These are phyloP conservation scores for Corythucha ciliata DNA, from an alignment of 2,888 invertebrate species.

Conservation along the genomic window DNA sequence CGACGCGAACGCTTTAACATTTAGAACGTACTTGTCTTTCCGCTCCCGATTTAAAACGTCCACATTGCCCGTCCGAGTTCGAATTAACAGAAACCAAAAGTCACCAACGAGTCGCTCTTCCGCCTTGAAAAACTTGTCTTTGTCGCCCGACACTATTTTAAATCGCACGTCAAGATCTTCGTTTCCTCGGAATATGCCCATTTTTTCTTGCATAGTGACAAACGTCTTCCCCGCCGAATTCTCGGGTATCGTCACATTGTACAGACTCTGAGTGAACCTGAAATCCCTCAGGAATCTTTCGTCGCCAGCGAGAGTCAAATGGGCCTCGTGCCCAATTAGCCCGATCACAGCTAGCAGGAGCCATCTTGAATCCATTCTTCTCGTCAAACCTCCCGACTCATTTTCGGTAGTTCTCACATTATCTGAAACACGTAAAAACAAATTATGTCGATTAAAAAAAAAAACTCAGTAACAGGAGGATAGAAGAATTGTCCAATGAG, in stretches of 20 bases:
- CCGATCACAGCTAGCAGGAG: constrained; percentile 18
- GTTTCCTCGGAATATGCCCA: constrained; percentile 59
- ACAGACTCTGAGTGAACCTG: constrained; percentile 60
- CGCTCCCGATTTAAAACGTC: constrained; percentile 90
- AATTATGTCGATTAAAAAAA: too few relatives aligned
- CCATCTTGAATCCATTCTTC: constrained; percentile 17
- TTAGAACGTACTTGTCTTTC: constrained; percentile 69
- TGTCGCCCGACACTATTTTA: constrained; percentile 78
- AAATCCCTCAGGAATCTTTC: constrained; percentile 42
- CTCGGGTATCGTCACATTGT: constrained; percentile 86
- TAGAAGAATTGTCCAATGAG: too few relatives aligned
- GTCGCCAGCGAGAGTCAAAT: constrained; percentile 8
- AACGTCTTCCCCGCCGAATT: constrained; percentile 86
- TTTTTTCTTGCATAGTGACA: constrained; percentile 59
- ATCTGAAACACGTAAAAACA: too few relatives aligned
- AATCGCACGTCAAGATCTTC: constrained; percentile 57
- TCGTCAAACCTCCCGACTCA: too few relatives aligned
- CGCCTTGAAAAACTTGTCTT: constrained; percentile 84
- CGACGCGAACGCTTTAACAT: constrained; percentile 61
- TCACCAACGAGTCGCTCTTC: constrained; percentile 84
- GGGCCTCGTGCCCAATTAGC: constrained; percentile 9
- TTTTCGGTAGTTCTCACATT: too few relatives aligned
- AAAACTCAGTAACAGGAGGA: too few relatives aligned
- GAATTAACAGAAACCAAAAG: constrained; percentile 76
- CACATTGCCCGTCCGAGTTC: constrained; percentile 77